phyloP scores from a whole-genome alignment of 2,113 vertebrate species.

The Phalacrocorax aristotelis region DNA sequence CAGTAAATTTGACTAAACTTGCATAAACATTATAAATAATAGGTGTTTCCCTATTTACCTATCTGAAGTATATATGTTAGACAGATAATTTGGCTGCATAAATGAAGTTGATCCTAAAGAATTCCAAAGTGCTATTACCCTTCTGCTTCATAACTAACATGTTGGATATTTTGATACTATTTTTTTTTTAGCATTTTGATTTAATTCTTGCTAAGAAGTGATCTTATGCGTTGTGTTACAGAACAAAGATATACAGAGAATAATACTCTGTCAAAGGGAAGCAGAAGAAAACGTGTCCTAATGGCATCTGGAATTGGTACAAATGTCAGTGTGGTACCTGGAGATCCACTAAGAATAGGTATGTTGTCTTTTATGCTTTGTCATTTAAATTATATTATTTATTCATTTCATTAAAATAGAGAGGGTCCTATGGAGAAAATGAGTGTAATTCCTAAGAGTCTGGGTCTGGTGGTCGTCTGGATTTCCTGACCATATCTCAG shows the following conservation, averaged over 20 bases:
- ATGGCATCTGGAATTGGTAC: constrained; percentile 78
- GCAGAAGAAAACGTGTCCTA: constrained; percentile 73
- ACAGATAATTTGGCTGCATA: background rate
- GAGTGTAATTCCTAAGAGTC: background rate
- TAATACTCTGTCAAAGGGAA: constrained; percentile 26
- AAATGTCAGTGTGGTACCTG: constrained; percentile 65
- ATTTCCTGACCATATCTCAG: background rate
- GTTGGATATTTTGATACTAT: background rate
- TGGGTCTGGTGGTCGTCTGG: background rate
- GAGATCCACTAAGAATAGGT: constrained; percentile 82
- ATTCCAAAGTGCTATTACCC: background rate
- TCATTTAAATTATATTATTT: background rate
- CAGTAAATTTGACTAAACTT: background rate
- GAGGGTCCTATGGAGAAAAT: rapidly evolving
- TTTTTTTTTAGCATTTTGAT: background rate
- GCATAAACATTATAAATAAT: background rate
- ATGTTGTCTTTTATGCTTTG: background rate
- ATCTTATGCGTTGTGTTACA: background rate
- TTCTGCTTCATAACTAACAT: background rate
- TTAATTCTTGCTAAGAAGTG: background rate
- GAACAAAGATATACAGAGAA: constrained; percentile 23
- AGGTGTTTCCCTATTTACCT: background rate
- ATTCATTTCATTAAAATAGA: background rate
- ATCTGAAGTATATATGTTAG: background rate
- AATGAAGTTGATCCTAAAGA: background rate